Base-by-base conservation (phyloP, 2,888 invertebrate genomes). In the Notodonta ziczac region DNA sequence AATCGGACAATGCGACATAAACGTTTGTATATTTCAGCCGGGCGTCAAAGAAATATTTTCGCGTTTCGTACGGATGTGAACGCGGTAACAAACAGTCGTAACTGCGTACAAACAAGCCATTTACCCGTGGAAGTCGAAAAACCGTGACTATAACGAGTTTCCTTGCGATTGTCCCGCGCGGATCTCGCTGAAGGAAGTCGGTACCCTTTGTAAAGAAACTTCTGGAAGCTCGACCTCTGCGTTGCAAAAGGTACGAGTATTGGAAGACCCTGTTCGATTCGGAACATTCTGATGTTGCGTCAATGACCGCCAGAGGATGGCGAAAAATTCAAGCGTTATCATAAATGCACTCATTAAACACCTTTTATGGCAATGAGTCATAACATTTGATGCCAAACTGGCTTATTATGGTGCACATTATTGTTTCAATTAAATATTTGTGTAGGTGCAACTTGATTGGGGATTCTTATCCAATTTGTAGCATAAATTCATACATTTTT, bases 1-100 rank as follows among this genome's bases (percentile, higher is more conserved):
- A 62, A 60, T 64, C 66, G 81, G 79, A 91, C 90, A 91, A 91
- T 90, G 81, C 84, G 66, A 85, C 89, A 91, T 91, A 91, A 91
- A 90, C 73, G 82, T 84, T 86, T 84, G 82, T 81, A 81, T 83
- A 80, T 81, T 84, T 82, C 83, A 83, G 78, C 75, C 75, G 71
- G 73, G 74, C 80, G 73, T 83, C 80, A 80, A 85, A 84, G 82
- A 81, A 84, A 82, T 83, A 83, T 89, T 89, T 84, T 85, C 82
- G 74, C 80, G 78, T 82, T 82, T 77, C 70, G 78, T 75, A 73
- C 67, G 74, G 71, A 80, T 78, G 75, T 86, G 81, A 87, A 83
- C 73, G 73, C 74, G 67, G 72, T 78, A 83, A 89, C 88, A 89
- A 89, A 87, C 73, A 84, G 86, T 87, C 88, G 85, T 90, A 88